Evolutionary conservation across 2,113 vertebrate genomes (phyloP).

Genomic region (Cyphomyrus plagiostoma): DNA sequence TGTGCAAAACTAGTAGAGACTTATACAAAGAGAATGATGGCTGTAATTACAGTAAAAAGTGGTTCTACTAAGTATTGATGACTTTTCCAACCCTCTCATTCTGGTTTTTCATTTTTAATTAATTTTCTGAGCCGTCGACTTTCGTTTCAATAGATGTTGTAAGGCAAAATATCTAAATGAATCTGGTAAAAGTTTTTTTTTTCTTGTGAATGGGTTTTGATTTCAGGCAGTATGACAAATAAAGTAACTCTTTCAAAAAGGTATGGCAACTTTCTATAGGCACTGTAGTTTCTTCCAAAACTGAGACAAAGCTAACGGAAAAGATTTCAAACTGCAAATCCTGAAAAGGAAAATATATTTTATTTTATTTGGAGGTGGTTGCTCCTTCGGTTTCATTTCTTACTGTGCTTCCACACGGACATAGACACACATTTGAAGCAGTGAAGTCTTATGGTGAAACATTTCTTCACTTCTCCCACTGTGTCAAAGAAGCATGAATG

Average conservation of each 20-base stretch:
- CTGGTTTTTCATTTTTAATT: too few relatives aligned
- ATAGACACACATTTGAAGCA: background rate
- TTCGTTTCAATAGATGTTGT: too few relatives aligned
- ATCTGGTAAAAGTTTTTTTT: too few relatives aligned
- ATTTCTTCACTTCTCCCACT: background rate
- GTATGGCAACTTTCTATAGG: too few relatives aligned
- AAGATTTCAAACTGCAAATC: background rate
- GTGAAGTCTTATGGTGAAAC: background rate
- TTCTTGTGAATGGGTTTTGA: too few relatives aligned
- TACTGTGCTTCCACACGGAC: background rate
- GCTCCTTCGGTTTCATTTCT: background rate
- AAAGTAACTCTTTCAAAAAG: too few relatives aligned
- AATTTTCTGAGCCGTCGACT: too few relatives aligned
- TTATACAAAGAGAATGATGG: background rate
- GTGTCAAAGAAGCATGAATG: background rate
- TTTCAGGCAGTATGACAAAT: too few relatives aligned
- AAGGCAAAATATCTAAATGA: too few relatives aligned
- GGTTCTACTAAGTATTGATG: too few relatives aligned
- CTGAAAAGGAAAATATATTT: background rate
- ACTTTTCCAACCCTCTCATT: too few relatives aligned
- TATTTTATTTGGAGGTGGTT: background rate
- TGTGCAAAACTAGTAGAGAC: background rate
- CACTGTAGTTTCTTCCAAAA: background rate
- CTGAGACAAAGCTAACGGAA: background rate
- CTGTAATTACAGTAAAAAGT: too few relatives aligned